These are phyloP conservation scores for Halcyon chelicuti DNA, from an alignment of 2,797 vertebrate species.

Conservation along the genomic window DNA sequence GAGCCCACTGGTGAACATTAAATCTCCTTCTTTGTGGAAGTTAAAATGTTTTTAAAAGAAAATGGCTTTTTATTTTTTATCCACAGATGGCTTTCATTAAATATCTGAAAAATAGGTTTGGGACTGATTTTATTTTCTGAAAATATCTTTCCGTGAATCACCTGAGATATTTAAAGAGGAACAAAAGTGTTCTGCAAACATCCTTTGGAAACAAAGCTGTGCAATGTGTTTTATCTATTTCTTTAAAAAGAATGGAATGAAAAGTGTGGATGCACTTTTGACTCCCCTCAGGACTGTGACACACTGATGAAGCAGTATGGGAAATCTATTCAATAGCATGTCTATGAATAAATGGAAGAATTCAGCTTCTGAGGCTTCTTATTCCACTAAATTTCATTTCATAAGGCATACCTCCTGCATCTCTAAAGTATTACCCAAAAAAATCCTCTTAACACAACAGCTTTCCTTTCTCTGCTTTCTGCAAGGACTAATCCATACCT, in stretches of 20 bases:
- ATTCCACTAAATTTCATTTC: slow-evolving; percentile 46
- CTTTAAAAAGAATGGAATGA: background rate
- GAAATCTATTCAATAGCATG: background rate
- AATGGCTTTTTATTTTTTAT: background rate
- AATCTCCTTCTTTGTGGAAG: background rate
- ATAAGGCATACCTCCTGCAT: background rate
- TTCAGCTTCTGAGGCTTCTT: slow-evolving; percentile 23
- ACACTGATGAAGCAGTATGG: background rate
- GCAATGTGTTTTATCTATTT: background rate
- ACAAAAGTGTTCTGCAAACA: background rate
- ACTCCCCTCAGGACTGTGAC: background rate
- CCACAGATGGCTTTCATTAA: background rate
- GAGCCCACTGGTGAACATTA: background rate
- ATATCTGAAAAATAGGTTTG: background rate
- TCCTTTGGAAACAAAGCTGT: background rate
- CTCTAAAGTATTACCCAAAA: background rate
- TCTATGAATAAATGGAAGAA: slow-evolving; percentile 29
- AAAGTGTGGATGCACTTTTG: background rate
- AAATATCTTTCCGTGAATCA: background rate
- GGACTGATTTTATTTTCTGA: background rate
- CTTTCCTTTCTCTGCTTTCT: slow-evolving; percentile 55
- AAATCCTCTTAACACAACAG: slow-evolving; percentile 56
- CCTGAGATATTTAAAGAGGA: background rate
- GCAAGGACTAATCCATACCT: slow-evolving; percentile 37
- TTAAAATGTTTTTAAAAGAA: background rate